Evolutionary conservation across 2,113 vertebrate genomes (phyloP), one percentile per base, ranked within the genome.

Genomic region (Sebastes fasciatus): DNA sequence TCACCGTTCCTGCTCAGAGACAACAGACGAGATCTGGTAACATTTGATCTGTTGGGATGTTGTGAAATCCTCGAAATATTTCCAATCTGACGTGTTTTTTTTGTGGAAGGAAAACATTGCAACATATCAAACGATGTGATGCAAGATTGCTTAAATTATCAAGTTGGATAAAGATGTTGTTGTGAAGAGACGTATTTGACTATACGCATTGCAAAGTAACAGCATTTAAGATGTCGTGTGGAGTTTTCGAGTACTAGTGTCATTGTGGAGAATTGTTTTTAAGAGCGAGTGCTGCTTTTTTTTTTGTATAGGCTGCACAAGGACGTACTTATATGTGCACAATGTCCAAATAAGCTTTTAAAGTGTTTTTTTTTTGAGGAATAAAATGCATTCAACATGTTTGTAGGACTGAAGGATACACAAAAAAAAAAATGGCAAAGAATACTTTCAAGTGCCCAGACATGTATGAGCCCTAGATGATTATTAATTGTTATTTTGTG

Each of bases 21-120:
- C 65, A 71, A 46, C 23, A 79, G 68, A 74, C 7, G 13, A 77
- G 63, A 86, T 65, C 45, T 83, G 81, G 49, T 67, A 58, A 65
- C 46, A 54, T 86, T 72, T 82, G 67, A 89, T 81, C 43, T 64
- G 78, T 68, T 69, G 64, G 26, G 42, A 82, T 34, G 48, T 54
- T 14, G 52, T 84, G 26, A 87, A 83, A 83, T 88, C 83, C 75
- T 80, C 7, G 2, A 79, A 26, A 67, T 84, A 23, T 13, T 57
- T 68, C 61, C 49, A 45, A 48, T 62, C 43, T 45, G 12, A 51
- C 2, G 21, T 16, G 19, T 55, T 19, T 46, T 40, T 58, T 64
- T 78, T 40, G 52, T 45, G 0, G 4, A 40, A 72, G 8, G 21
- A 64, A 64, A 72, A 70, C 40, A 6, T 34, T 46, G 42, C 21